A percentile compares a stretch with the other conserved stretches of the same genome.
phyloP scores from a whole-genome alignment of 2,797 vertebrate species.

The Taeniopygia guttata region DNA sequence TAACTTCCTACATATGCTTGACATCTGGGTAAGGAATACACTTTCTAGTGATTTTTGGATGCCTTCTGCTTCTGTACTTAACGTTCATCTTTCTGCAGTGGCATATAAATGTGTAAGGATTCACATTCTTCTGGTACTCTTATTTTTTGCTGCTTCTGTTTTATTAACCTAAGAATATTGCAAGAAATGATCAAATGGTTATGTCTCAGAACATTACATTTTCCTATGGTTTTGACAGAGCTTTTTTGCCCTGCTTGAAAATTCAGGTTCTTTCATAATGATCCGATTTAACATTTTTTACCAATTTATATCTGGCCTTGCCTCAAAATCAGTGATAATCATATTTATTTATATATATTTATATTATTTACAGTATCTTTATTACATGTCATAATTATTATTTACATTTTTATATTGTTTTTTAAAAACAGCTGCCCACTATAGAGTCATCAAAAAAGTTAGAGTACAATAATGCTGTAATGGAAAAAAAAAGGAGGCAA shows the following conservation, averaged over 20 bases:
- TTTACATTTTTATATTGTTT: neutral
- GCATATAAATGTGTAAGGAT: neutral
- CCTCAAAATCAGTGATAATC: neutral
- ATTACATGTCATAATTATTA: neutral
- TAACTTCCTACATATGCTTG: neutral
- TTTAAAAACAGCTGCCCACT: neutral
- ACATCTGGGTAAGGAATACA: neutral
- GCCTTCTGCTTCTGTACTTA: neutral
- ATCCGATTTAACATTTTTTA: neutral
- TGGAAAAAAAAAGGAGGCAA: neutral
- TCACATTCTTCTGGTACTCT: neutral
- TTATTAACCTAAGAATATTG: neutral
- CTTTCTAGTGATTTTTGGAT: neutral
- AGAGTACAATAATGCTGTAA: neutral
- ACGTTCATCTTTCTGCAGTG: neutral
- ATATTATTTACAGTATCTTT: neutral
- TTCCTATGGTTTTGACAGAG: neutral
- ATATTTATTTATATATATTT: neutral
- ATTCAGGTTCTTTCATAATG: neutral
- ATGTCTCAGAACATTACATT: neutral
- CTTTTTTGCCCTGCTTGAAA: neutral
- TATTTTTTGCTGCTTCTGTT: neutral
- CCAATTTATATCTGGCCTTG: neutral
- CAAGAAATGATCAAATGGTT: neutral
- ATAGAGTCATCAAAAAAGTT: neutral